Percentiles rank a stretch among this genome's conserved stretches.
Evolutionary conservation across 2,888 invertebrate species (phyloP).

Genomic region (Conops quadrifasciatus): DNA sequence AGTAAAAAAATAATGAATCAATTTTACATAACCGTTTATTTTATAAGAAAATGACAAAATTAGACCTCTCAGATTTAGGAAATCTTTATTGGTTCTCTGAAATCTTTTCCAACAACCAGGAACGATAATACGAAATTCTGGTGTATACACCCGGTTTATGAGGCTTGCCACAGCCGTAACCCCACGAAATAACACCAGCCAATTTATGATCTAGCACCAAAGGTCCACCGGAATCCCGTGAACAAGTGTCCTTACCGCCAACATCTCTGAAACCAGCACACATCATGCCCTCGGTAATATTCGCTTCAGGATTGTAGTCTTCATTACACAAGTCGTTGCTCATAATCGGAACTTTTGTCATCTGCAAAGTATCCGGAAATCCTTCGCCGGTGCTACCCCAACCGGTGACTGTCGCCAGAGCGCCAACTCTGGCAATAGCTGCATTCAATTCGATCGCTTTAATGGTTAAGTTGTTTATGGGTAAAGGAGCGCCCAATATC

Average conservation of each 20-base stretch:
- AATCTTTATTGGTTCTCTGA: background rate
- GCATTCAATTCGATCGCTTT: slow-evolving; percentile 45
- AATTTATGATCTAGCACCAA: slow-evolving; percentile 45
- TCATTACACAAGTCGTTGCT: slow-evolving; percentile 47
- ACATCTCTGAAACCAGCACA: slow-evolving; percentile 53
- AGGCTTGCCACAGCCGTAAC: slow-evolving; percentile 47
- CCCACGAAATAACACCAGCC: slow-evolving; percentile 57
- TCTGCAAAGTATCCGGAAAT: slow-evolving; percentile 48
- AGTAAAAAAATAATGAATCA: too few species aligned
- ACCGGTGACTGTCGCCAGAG: slow-evolving; percentile 42
- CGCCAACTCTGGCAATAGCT: slow-evolving; percentile 31
- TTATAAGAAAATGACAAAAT: too few species aligned
- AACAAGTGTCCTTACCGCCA: slow-evolving; percentile 57
- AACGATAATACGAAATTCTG: slow-evolving; percentile 46
- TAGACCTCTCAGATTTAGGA: too few species aligned
- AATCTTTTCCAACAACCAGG: slow-evolving; percentile 44
- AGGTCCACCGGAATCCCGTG: slow-evolving; percentile 58
- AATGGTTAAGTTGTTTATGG: slow-evolving; percentile 54
- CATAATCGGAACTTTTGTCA: slow-evolving; percentile 53
- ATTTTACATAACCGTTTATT: too few species aligned
- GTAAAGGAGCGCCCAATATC: slow-evolving; percentile 48
- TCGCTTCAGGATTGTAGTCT: slow-evolving; percentile 45
- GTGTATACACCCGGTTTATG: slow-evolving; percentile 54
- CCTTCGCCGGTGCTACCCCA: slow-evolving; percentile 51
- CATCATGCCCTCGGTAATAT: slow-evolving; percentile 54